These are phyloP conservation scores for Camptogramma bilineatum DNA, from an alignment of 2,888 invertebrate species.

Conservation along the genomic window DNA sequence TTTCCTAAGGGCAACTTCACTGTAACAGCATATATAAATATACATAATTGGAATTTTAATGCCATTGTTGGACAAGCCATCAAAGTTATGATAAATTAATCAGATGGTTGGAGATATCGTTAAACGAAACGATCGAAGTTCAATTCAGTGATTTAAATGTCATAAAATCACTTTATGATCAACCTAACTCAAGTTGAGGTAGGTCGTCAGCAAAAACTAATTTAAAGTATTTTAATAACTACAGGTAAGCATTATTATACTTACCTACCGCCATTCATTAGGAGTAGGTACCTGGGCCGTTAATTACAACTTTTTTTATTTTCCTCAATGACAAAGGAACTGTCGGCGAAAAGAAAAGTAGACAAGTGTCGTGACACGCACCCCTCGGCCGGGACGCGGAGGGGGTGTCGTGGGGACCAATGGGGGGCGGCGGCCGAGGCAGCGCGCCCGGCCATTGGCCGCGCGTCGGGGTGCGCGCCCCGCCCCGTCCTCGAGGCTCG, in stretches of 20 bases:
- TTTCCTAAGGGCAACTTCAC: not conserved
- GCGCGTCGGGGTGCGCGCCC: slow-evolving; percentile 73
- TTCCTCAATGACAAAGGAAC: slow-evolving; percentile 86
- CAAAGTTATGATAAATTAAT: not conserved
- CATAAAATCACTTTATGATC: not conserved
- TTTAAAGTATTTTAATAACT: slow-evolving; percentile 32
- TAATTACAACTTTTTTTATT: slow-evolving; percentile 85
- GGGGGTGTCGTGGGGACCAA: slow-evolving; percentile 62
- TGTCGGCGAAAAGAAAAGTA: slow-evolving; percentile 86
- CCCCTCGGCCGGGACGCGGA: slow-evolving; percentile 65
- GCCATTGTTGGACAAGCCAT: not conserved
- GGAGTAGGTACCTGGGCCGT: slow-evolving; percentile 82
- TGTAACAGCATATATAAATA: not conserved
- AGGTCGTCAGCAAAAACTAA: slow-evolving; percentile 28
- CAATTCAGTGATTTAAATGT: not conserved
- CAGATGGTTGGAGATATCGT: too few relatives aligned
- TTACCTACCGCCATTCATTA: slow-evolving; percentile 76
- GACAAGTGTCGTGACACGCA: slow-evolving; percentile 85
- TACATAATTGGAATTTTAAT: not conserved
- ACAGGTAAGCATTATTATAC: slow-evolving; percentile 58
- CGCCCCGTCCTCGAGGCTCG: slow-evolving; percentile 83
- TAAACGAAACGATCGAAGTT: not conserved
- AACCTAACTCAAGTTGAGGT: slow-evolving; percentile 28
- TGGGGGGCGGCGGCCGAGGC: slow-evolving; percentile 60
- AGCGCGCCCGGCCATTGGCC: slow-evolving; percentile 69